phyloP scores from a whole-genome alignment of 2,797 vertebrate species.

The Halcyon smyrnensis region DNA sequence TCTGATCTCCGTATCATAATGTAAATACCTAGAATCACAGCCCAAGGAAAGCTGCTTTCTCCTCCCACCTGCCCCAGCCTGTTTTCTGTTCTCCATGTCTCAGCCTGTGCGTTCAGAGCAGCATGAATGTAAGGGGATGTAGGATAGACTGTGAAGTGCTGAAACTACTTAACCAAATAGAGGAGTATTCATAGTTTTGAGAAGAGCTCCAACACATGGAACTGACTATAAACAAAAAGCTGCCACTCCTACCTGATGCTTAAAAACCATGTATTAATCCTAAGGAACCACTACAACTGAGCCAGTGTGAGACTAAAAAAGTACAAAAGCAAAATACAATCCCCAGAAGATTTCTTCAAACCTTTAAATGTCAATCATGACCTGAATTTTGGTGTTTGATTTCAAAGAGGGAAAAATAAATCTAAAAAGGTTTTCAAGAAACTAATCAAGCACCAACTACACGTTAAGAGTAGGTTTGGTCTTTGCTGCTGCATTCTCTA shows the following conservation, averaged over 20 bases:
- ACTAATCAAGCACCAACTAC: neutral
- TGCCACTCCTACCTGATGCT: neutral
- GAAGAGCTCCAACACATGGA: neutral
- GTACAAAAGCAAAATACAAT: neutral
- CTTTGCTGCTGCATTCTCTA: neutral
- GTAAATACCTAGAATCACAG: neutral
- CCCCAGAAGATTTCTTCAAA: neutral
- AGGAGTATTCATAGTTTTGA: neutral
- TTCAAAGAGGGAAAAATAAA: neutral
- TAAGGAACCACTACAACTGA: neutral
- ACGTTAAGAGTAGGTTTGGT: neutral
- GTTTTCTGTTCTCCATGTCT: slow-evolving; percentile 4
- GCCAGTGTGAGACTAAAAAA: neutral
- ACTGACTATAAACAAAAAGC: neutral
- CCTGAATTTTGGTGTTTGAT: neutral
- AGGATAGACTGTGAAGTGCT: neutral
- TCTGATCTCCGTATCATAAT: neutral
- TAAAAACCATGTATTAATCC: neutral
- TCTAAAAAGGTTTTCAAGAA: neutral
- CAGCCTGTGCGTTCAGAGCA: slow-evolving; percentile 23
- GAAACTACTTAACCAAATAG: neutral
- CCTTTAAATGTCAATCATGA: neutral
- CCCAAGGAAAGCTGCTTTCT: neutral
- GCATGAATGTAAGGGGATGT: neutral
- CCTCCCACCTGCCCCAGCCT: slow-evolving; percentile 45